Evolutionary conservation across 2,113 vertebrate genomes (phyloP).

Genomic region (Capreolus pygargus): DNA sequence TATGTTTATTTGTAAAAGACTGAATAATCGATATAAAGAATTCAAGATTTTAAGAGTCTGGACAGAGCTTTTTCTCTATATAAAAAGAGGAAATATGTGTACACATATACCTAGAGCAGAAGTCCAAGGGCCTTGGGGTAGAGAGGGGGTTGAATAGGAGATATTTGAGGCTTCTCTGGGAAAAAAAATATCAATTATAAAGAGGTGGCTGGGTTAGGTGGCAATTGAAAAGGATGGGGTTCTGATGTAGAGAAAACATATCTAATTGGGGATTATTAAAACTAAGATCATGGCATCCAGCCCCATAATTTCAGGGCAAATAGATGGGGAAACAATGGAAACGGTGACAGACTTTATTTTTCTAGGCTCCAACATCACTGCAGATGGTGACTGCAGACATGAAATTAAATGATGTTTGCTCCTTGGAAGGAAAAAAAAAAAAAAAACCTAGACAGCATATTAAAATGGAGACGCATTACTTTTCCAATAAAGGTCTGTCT

Average conservation of each 20-base stretch:
- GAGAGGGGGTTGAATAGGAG: neutral
- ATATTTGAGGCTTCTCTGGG: neutral
- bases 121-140: neutral
- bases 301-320: too few species aligned
- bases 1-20: neutral
- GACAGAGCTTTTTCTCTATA: neutral
- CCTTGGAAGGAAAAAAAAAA: too few species aligned
- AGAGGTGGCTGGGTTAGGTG: neutral
- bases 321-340: too few species aligned
- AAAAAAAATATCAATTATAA: neutral
- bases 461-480: too few species aligned
- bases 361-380: too few species aligned
- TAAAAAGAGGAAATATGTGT: neutral
- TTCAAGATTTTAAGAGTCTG: neutral
- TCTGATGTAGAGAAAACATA: neutral
- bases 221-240: neutral
- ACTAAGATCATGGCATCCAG: neutral
- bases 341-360: too few species aligned
- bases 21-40: neutral
- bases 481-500: too few species aligned
- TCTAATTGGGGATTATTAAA: neutral
- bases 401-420: too few species aligned
- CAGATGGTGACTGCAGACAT: too few species aligned
- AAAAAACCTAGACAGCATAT: too few species aligned
- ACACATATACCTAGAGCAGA: neutral